A percentile compares a stretch with the other conserved stretches of the same genome.
Evolutionary conservation across 2,113 vertebrate genomes (phyloP).

Genomic region (Menura novaehollandiae): DNA sequence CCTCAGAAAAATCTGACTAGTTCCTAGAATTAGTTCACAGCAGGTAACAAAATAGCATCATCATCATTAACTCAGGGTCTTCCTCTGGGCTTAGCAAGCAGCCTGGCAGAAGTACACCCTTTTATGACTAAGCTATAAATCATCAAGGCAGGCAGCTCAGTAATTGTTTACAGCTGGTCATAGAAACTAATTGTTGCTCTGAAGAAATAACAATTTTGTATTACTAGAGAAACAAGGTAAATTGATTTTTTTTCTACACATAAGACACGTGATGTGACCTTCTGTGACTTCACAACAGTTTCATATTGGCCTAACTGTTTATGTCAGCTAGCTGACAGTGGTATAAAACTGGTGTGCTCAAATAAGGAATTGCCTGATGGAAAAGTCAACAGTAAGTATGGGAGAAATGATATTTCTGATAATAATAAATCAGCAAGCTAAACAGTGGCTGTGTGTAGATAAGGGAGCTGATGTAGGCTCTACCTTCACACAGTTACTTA

Average conservation of each 20-base stretch:
- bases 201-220: neutral
- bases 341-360: neutral
- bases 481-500: neutral
- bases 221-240: neutral
- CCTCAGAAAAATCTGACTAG: conserved; percentile 13
- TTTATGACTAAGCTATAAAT: conserved; percentile 41
- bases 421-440: neutral
- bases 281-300: neutral
- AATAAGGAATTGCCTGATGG: neutral
- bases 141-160: conserved; percentile 7
- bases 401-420: neutral
- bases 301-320: neutral
- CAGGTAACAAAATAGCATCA: conserved; percentile 46
- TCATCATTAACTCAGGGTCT: conserved; percentile 1
- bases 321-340: neutral
- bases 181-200: neutral
- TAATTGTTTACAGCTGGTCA: conserved; percentile 56
- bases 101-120: conserved; percentile 2
- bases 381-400: neutral
- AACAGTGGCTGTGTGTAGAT: neutral
- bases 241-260: neutral
- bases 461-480: neutral
- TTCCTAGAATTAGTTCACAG: conserved; percentile 57
- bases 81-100: conserved; percentile 45
- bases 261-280: neutral